These are phyloP conservation scores for Tor tambroides DNA, from an alignment of 2,113 vertebrate genomes.

Conservation along the genomic window DNA sequence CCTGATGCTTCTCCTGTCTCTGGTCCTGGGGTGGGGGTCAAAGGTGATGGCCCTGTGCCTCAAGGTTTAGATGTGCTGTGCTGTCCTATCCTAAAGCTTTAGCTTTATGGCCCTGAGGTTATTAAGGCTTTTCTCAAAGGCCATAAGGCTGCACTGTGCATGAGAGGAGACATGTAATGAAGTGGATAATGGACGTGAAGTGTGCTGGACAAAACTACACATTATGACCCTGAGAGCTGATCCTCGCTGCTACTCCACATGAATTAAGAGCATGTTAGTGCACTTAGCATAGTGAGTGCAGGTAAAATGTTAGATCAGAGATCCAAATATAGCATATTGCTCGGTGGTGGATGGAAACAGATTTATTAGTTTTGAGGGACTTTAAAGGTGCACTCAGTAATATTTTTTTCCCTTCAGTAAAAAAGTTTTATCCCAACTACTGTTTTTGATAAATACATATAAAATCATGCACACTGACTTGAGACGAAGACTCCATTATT, in stretches of 20 bases:
- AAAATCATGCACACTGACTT: background rate
- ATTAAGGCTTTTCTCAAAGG: constrained; percentile 13
- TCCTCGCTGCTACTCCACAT: background rate
- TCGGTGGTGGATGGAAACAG: background rate
- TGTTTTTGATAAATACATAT: background rate
- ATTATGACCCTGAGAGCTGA: constrained; percentile 25
- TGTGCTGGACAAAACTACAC: constrained; percentile 28
- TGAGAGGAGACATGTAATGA: constrained; percentile 42
- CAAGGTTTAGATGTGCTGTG: constrained; percentile 36
- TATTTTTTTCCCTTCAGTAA: background rate
- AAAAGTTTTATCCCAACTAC: background rate
- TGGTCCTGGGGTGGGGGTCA: constrained; percentile 41
- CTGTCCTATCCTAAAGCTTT: background rate
- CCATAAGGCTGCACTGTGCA: constrained; percentile 6
- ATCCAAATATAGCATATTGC: constrained; percentile 9
- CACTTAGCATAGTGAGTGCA: constrained; percentile 31
- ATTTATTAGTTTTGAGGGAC: background rate
- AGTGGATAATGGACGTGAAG: constrained; percentile 47
- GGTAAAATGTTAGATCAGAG: constrained; percentile 30
- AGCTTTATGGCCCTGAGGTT: constrained; percentile 24
- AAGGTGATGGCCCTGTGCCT: constrained; percentile 38
- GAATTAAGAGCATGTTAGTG: constrained; percentile 27
- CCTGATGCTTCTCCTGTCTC: constrained; percentile 10
- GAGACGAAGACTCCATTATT: no score
- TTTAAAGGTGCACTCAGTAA: background rate